Evolutionary conservation across 2,113 vertebrate species (phyloP).

Genomic region (Chelonoidis abingdonii): DNA sequence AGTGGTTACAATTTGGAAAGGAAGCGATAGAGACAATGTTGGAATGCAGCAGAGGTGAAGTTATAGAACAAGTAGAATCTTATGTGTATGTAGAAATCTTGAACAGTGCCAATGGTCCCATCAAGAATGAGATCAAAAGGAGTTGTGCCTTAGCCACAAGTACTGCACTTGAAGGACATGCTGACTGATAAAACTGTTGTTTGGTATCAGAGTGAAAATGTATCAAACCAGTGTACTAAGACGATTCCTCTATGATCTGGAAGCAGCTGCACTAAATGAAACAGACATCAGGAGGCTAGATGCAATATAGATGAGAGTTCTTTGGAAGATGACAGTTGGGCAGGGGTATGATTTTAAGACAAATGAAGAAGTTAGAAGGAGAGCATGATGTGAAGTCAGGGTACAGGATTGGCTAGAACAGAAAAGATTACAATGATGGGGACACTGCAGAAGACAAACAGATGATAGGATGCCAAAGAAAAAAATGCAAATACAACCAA

Average conservation of each 20-base stretch:
- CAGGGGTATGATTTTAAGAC: background rate
- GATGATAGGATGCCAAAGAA: background rate
- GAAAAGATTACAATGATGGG: background rate
- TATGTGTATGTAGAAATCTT: background rate
- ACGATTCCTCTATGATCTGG: background rate
- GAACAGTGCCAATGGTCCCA: background rate
- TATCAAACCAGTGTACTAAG: background rate
- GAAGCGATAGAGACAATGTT: background rate
- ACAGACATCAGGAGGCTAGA: background rate
- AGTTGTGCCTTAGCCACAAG: background rate
- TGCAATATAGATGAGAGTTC: background rate
- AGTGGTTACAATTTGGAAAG: background rate
- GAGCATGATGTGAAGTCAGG: background rate
- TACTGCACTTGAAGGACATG: background rate
- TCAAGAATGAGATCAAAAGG: background rate
- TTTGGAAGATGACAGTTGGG: background rate
- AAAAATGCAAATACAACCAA: background rate
- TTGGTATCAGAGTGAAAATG: background rate
- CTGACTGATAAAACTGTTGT: background rate
- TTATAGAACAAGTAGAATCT: background rate
- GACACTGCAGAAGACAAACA: background rate
- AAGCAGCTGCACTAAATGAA: background rate
- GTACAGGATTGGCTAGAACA: background rate
- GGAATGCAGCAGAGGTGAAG: background rate
- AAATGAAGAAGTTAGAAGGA: background rate